Base-by-base conservation (phyloP, 2,113 vertebrate species). In the Antechinus flavipes region DNA sequence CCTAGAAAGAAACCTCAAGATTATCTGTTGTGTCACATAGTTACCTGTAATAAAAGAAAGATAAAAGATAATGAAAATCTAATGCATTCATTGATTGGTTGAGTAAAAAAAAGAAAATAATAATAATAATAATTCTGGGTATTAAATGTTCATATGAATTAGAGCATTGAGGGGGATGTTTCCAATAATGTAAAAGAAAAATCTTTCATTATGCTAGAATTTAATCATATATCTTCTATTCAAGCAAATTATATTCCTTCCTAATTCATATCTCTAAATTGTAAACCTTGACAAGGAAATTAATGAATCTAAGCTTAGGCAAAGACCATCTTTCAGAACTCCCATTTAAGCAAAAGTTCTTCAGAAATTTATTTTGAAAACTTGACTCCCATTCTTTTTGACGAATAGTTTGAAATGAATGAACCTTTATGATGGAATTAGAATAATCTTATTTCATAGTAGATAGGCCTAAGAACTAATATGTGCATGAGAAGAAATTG, bases 301-400 rank as follows among this genome's bases (percentile, higher is more conserved):
- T 98, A 96, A 92, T 95, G 61, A 97, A 94, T 94, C 96, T 98
- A 96, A 97, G 96, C 96, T 94, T 97, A 97, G 97, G 94, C 96
- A 95, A 76, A 96, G 93, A 93, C 68, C 91, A 96, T 96, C 93
- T 95, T 97, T 97, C 95, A 95, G 92, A 97, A 92, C 94, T 98
- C 92, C 95, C 94, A 89, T 95, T 96, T 96, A 96, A 96, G 95
- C 93, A 96, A 96, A 89, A 94, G 54, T 92, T 97, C 91, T 94
- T 93, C 42, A 94, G 95, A 92, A 97, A 98, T 97, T 97, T 95
- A 97, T 98, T 97, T 97, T 94, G 90, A 96, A 55, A 54, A 95
- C 96, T 76, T 95, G 92, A 93, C 95, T 9, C 96, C 95, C 91
- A 47, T 96, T 97, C 94, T 94, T 97, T 96, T 97, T 96, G 97